A percentile compares a stretch with the other conserved stretches of the same genome.
Evolutionary conservation across 2,888 invertebrate genomes (phyloP).

Genomic region (Lottia gigantea): DNA sequence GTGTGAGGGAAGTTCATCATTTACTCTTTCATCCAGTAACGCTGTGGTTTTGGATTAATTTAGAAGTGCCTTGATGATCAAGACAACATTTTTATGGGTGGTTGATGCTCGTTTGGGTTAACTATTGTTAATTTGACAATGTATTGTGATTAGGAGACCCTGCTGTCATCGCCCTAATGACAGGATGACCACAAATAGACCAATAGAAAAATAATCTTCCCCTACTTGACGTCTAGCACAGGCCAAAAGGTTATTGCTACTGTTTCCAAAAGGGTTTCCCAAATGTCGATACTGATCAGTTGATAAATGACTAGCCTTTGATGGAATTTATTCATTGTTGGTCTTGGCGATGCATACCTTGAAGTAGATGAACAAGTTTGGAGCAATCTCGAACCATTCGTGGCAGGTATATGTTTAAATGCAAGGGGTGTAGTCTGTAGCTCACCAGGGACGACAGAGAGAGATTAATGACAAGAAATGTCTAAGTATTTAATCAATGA

Average conservation of each 20-base stretch:
- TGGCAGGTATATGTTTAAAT: no score
- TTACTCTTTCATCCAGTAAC: not conserved
- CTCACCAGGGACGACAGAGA: not conserved
- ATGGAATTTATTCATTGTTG: no score
- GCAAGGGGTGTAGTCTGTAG: no score
- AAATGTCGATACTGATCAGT: no score
- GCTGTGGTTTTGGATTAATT: not conserved
- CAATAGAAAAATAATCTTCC: constrained; percentile 1
- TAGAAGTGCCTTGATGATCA: not conserved
- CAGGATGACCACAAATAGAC: constrained; percentile 5
- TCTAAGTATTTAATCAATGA: not conserved
- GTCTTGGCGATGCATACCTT: no score
- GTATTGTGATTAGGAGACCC: not conserved
- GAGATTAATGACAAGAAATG: not conserved
- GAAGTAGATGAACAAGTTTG: no score
- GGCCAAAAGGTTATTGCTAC: constrained; percentile 1
- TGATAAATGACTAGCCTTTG: no score
- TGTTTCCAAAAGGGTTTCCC: no score
- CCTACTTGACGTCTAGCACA: constrained; percentile 2
- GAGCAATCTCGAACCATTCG: no score
- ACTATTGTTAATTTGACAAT: constrained; percentile 3
- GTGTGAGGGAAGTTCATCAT: constrained; percentile 2
- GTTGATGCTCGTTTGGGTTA: constrained; percentile 11
- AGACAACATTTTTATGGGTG: constrained; percentile 8
- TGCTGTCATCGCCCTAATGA: constrained; percentile 1